A percentile compares a stretch with the other conserved stretches of the same genome.
Evolutionary conservation across 1,140 invertebrate species (phyloP).

Genomic region (Eriocheir sinensis): DNA sequence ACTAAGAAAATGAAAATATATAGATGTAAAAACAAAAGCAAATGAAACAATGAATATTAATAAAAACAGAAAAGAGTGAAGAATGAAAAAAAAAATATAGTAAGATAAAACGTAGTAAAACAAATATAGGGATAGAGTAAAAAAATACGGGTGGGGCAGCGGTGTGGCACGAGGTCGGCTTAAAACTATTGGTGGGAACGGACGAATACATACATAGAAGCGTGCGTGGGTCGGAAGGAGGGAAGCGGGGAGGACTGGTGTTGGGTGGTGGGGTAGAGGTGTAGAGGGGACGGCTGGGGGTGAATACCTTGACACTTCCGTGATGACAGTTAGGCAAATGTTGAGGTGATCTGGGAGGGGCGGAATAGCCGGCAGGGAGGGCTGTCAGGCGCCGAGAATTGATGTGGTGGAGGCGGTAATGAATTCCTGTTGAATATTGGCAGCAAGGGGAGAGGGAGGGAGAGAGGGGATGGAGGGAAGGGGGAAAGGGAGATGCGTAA

Average conservation of each 20-base stretch:
- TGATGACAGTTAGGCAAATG: conserved; percentile 52
- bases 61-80: too few species aligned
- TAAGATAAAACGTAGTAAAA: too few species aligned
- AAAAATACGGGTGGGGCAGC: background rate
- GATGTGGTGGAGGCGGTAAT: conserved; percentile 48
- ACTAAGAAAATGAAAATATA: too few species aligned
- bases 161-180: background rate
- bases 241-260: background rate
- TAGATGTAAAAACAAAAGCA: too few species aligned
- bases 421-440: conserved; percentile 58
- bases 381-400: conserved; percentile 47
- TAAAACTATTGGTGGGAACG: background rate
- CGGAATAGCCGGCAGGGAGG: conserved; percentile 36
- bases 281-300: background rate
- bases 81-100: too few species aligned
- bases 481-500: too few species aligned
- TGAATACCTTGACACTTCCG: conserved; percentile 50
- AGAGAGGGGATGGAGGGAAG: background rate
- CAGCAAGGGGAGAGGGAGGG: background rate
- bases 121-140: too few species aligned
- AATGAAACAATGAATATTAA: too few species aligned
- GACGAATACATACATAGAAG: background rate
- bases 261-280: background rate
- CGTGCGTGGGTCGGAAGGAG: background rate
- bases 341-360: conserved; percentile 38